Evolutionary conservation across 30 jellyfish, hydroid and myxozoan genomes (phyloP).

Genomic region (Cassiopea xamachana): DNA sequence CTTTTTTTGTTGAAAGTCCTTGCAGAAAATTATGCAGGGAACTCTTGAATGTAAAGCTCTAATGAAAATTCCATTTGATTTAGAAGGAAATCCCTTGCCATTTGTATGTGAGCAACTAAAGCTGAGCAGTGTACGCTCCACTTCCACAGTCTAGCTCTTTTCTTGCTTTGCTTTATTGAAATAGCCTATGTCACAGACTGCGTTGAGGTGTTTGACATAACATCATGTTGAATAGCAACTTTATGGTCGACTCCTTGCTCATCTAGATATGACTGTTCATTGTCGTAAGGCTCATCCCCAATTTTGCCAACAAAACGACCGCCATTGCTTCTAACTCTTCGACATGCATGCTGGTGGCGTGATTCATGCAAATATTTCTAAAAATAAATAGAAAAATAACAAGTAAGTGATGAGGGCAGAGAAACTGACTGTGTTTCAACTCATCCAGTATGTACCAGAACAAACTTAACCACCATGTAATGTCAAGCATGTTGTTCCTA

Average conservation of each 20-base stretch:
- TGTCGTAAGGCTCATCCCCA: constrained; percentile 55
- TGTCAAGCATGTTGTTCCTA: too few species aligned
- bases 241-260: constrained; percentile 6
- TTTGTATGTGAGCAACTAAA: too few species aligned
- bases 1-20: too few species aligned
- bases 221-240: background rate
- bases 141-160: background rate
- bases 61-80: too few species aligned
- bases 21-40: too few species aligned
- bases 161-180: background rate
- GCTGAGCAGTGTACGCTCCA: too few species aligned
- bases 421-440: too few species aligned
- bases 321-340: constrained; percentile 96
- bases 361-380: constrained; percentile 98
- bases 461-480: too few species aligned
- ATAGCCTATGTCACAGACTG: background rate
- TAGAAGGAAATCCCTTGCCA: too few species aligned
- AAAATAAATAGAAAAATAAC: background rate
- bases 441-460: too few species aligned
- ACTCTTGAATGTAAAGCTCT: too few species aligned
- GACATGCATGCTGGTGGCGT: constrained; percentile 97
- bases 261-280: constrained; percentile 51
- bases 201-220: background rate
- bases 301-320: constrained; percentile 95
- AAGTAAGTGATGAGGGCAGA: background rate